Base-by-base conservation (phyloP, 2,888 invertebrate species). In the Dryobota labecula region DNA sequence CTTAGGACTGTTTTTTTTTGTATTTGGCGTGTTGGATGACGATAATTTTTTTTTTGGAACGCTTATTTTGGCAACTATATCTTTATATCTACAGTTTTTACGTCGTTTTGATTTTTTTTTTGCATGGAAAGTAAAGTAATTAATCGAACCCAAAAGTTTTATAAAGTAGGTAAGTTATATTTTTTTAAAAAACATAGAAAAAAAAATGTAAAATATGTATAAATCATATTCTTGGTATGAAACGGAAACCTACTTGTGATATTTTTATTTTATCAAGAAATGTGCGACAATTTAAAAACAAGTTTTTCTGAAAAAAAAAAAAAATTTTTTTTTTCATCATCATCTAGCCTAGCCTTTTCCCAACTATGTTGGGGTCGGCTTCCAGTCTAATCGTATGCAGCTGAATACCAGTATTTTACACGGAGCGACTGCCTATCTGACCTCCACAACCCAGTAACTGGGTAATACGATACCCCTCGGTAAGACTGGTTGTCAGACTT, bases 1-100 rank as follows among this genome's bases (percentile, higher is more conserved):
- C 60, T 66, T 20, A 24, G 30, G 43, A 33, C 38, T 53, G 30
- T 73, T 47, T 38, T 15, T 38, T 66, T 36, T 56, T 76, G 41
- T 20, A 33, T n/a, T 27, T 15, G 24, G 38, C 7, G 51, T 38
- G 30, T 53, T 41, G 0, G 41, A 36, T 33, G 20, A 36, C 43
- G 33, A 64, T 66, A 65, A 33, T 65, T 30, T 60, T 30, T 30
- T 36, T 38, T 18, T n/a, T 18, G 8, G n/a, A 41, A 13, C 18
- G 20, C 1, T 0, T 13, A 18, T 18, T 0, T 30, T 15, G 0
- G 36, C n/a, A n/a, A n/a, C n/a, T n/a, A n/a, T n/a, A n/a, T n/a
- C 2, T 33, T 5, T 33, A 43, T 64, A n/a, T 0, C 9, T 66
- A 13, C 6, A 43, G 43, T 2, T 8, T 30, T 41, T 62, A 24